Evolutionary conservation across 1,140 invertebrate species (phyloP).

Genomic region (Chelonus insularis): DNA sequence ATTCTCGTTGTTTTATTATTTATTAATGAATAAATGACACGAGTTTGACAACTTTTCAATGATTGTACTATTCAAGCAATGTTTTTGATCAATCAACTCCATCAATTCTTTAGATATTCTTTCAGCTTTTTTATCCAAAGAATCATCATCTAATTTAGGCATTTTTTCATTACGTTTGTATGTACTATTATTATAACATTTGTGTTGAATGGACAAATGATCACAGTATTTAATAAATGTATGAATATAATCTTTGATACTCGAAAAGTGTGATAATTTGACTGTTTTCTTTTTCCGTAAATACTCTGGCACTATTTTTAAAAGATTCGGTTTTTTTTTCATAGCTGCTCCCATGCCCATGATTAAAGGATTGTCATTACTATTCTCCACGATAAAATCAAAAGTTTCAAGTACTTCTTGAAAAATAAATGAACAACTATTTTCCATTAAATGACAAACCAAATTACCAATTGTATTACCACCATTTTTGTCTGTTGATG

Average conservation of each 20-base stretch:
- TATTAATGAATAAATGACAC: not conserved
- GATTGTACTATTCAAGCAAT: not conserved
- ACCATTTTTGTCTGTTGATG: not conserved
- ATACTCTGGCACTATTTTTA: conserved; percentile 8
- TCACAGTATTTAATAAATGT: not conserved
- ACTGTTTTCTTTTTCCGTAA: not conserved
- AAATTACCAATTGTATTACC: not conserved
- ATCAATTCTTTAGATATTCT: not conserved
- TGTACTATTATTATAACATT: conserved; percentile 8
- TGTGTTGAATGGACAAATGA: not conserved
- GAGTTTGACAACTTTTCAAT: conserved; percentile 11
- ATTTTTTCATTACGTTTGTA: conserved; percentile 2
- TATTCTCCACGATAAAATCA: conserved; percentile 6
- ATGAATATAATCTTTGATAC: not conserved
- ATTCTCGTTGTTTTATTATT: too few relatives aligned
- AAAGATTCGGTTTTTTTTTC: not conserved
- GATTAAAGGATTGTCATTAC: conserved; percentile 2
- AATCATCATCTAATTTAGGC: not conserved
- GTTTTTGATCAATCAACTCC: not conserved
- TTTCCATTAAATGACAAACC: conserved; percentile 5
- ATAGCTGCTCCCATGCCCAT: not conserved
- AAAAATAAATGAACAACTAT: not conserved
- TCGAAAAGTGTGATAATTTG: not conserved
- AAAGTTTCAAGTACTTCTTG: conserved; percentile 21
- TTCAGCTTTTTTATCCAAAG: not conserved